Evolutionary conservation across 2,888 invertebrate species (phyloP).

Genomic region (Celastrina argiolus): DNA sequence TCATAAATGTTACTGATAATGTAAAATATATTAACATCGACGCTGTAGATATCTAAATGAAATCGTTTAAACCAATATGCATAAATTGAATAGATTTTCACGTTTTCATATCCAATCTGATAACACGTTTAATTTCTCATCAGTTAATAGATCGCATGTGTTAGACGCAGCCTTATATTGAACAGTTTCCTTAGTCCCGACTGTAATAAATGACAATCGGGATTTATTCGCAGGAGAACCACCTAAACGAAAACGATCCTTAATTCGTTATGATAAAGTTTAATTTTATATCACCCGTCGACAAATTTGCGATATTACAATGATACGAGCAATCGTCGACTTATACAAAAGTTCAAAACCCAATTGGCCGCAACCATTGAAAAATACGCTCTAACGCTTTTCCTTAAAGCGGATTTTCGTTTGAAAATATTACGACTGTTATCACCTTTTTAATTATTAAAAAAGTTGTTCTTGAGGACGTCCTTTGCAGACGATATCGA

Average conservation of each 20-base stretch:
- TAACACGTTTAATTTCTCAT: slow-evolving; percentile 27
- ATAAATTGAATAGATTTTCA: slow-evolving; percentile 13
- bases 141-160: slow-evolving; percentile 53
- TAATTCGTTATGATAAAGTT: slow-evolving; percentile 37
- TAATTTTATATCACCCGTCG: slow-evolving; percentile 35
- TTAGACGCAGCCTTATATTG: slow-evolving; percentile 51
- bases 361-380: slow-evolving; percentile 30
- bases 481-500: slow-evolving; percentile 45
- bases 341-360: slow-evolving; percentile 41
- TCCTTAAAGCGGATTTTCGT: slow-evolving; percentile 33
- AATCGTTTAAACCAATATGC: slow-evolving; percentile 4
- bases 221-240: slow-evolving; percentile 43
- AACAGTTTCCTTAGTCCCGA: slow-evolving; percentile 52
- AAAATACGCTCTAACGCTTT: slow-evolving; percentile 34
- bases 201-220: slow-evolving; percentile 53
- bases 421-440: slow-evolving; percentile 31
- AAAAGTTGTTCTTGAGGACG: slow-evolving; percentile 40
- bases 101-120: neutral
- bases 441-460: slow-evolving; percentile 32
- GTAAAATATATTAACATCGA: neutral
- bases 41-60: slow-evolving; percentile 8
- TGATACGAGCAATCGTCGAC: slow-evolving; percentile 44
- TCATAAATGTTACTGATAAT: slow-evolving; percentile 7
- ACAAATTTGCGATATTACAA: slow-evolving; percentile 42
- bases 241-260: slow-evolving; percentile 36